phyloP scores from a whole-genome alignment of 2,888 invertebrate species.

The Pogonocherus hispidulus region DNA sequence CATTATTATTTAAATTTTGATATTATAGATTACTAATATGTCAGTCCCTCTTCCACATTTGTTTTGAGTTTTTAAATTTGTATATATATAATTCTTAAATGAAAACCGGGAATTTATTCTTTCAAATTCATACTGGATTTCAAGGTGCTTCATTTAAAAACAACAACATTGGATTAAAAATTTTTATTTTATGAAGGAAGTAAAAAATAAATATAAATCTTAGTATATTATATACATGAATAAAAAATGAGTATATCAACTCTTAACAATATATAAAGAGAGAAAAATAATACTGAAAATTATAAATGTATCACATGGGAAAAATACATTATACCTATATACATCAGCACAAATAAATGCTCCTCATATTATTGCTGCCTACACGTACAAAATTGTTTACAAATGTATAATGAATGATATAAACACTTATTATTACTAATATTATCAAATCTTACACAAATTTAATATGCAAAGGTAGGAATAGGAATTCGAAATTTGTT shows the following conservation, averaged over 20 bases:
- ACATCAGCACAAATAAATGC: slow-evolving; percentile 22
- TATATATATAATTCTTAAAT: too few species aligned
- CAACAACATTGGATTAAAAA: too few species aligned
- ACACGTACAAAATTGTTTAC: slow-evolving; percentile 27
- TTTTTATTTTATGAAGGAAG: too few species aligned
- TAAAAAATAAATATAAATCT: slow-evolving; percentile 9
- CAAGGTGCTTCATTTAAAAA: too few species aligned
- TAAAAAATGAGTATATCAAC: slow-evolving; percentile 4
- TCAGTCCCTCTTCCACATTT: too few species aligned
- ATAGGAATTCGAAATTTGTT: not conserved
- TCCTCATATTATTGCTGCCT: slow-evolving; percentile 27
- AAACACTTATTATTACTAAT: slow-evolving; percentile 15
- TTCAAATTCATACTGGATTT: too few species aligned
- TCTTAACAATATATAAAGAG: slow-evolving; percentile 17
- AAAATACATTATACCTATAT: slow-evolving; percentile 11
- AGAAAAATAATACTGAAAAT: slow-evolving; percentile 32
- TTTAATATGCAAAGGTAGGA: not conserved
- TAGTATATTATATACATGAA: not conserved
- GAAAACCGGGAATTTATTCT: too few species aligned
- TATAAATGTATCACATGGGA: slow-evolving; percentile 22
- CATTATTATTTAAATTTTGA: too few species aligned
- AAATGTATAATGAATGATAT: slow-evolving; percentile 17
- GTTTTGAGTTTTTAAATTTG: too few species aligned
- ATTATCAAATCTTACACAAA: slow-evolving; percentile 6
- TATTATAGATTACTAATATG: too few species aligned